These are phyloP conservation scores for Paraplagusia blochii DNA, from an alignment of 2,113 vertebrate genomes.

Conservation along the genomic window DNA sequence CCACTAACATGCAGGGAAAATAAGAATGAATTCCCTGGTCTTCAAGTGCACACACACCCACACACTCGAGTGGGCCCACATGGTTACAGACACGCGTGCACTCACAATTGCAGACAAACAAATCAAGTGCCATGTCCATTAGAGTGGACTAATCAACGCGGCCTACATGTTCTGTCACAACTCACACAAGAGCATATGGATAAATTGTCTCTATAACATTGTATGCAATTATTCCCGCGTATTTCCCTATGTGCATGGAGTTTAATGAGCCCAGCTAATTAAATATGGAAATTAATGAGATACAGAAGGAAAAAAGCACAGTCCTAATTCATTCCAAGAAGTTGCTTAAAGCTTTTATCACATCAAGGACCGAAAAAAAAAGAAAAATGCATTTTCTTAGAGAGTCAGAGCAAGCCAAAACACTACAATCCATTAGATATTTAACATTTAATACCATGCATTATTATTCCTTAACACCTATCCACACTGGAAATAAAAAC, in stretches of 20 bases:
- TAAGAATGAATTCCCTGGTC: not conserved
- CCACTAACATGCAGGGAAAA: not conserved
- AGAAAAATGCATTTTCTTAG: constrained; percentile 52
- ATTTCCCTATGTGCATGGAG: constrained; percentile 63
- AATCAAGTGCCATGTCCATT: constrained; percentile 62
- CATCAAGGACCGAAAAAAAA: constrained; percentile 52
- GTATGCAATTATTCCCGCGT: constrained; percentile 65
- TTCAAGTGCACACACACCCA: not conserved
- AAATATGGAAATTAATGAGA: constrained; percentile 76
- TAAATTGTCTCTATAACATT: constrained; percentile 68
- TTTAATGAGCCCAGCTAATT: constrained; percentile 77
- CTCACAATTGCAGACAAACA: constrained; percentile 43
- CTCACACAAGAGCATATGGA: constrained; percentile 65
- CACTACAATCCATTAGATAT: constrained; percentile 31
- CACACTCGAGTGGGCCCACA: constrained; percentile 6
- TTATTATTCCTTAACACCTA: constrained; percentile 29
- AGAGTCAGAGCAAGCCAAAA: constrained; percentile 51
- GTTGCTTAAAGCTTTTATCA: constrained; percentile 72
- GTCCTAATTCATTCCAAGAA: constrained; percentile 66
- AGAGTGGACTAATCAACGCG: constrained; percentile 64
- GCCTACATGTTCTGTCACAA: constrained; percentile 63
- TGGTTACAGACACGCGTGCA: constrained; percentile 3
- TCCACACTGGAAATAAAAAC: constrained; percentile 34
- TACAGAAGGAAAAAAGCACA: constrained; percentile 64
- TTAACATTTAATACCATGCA: constrained; percentile 22